Base-by-base conservation (phyloP, 2,113 vertebrate genomes). In the Dissostichus mawsoni region DNA sequence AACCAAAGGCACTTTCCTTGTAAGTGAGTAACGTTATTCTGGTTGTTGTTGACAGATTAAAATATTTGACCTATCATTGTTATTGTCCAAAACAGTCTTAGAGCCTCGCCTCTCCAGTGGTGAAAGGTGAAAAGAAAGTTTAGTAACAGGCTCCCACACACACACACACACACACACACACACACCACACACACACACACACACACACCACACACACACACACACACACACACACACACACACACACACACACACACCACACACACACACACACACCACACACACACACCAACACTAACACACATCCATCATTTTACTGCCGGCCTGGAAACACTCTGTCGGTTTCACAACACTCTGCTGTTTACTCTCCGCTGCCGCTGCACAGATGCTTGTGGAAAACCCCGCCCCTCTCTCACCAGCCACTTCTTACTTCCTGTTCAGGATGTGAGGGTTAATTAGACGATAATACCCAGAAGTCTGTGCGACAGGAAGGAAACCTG, bases 401-500 rank as follows among this genome's bases (percentile, higher is more conserved):
- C 61, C 13, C 14, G n/a, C 13, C 8, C 16, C 10, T 6, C 14
- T 36, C 36, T 36, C 36, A 56, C 23, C 83, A 52, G 69, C 80
- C 33, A 29, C 80, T 83, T 90, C 82, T 83, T 1, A 48, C 74
- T 88, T 88, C 83, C 83, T 83, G 64, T 72, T 20, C 3, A 86
- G 87, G 58, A 89, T 7, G 76, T 66, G 29, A 55, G 23, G 18
- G 76, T 45, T 64, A 72, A 69, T 5, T 52, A 58, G 45, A 2
- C 0, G 33, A 63, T 55, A 71, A 45, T 25, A 72, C 23, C 52
- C 61, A 16, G 11, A 70, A 78, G 50, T 29, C 71, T 63, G 11
- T 33, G 72, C 25, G 4, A 52, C 69, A 81, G 78, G 50, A 69
- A 78, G 74, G 72, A 78, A 73, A 45, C 18, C 13, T 69, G 70